Evolutionary conservation across 2,888 invertebrate genomes (phyloP).

Genomic region (Drosophila percnosoma): DNA sequence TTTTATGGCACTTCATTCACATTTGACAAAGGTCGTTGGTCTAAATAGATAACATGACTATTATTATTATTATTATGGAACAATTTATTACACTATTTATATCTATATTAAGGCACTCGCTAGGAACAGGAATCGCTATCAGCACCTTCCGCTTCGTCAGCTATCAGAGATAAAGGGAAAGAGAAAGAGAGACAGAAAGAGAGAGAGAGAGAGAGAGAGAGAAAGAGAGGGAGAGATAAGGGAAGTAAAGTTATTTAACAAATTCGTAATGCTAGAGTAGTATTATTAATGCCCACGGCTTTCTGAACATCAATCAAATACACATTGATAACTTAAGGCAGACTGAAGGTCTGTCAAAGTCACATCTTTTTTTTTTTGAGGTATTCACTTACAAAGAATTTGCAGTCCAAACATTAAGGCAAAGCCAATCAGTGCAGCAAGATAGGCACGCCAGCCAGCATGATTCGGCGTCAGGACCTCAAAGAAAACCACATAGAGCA

Average conservation of each 20-base stretch:
- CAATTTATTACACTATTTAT: conserved; percentile 22
- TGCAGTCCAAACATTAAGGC: conserved; percentile 90
- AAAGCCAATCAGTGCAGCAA: conserved; percentile 89
- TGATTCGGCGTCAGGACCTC: conserved; percentile 90
- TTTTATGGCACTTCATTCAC: conserved; percentile 16
- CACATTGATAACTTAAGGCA: conserved; percentile 22
- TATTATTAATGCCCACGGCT: conserved; percentile 12
- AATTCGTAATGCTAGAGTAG: conserved; percentile 7
- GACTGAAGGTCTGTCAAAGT: conserved; percentile 26
- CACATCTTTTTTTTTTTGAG: conserved; percentile 7
- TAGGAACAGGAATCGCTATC: conserved; percentile 55
- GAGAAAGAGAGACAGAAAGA: conserved; percentile 7
- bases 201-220: conserved; percentile 10
- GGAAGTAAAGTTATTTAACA: conserved; percentile 11
- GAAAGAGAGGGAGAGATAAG: conserved; percentile 12
- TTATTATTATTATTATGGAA: neutral
- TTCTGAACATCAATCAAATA: conserved; percentile 30
- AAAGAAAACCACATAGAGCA: conserved; percentile 98
- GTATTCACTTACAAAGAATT: conserved; percentile 78
- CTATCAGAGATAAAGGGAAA: conserved; percentile 32
- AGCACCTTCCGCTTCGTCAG: conserved; percentile 72
- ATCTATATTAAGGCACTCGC: neutral
- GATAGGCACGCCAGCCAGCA: conserved; percentile 88
- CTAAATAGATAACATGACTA: neutral
- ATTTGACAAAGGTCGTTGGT: conserved; percentile 1